A percentile compares a stretch with the other conserved stretches of the same genome.
phyloP scores from a whole-genome alignment of 2,888 invertebrate species.

The Ptilodon capucinus region DNA sequence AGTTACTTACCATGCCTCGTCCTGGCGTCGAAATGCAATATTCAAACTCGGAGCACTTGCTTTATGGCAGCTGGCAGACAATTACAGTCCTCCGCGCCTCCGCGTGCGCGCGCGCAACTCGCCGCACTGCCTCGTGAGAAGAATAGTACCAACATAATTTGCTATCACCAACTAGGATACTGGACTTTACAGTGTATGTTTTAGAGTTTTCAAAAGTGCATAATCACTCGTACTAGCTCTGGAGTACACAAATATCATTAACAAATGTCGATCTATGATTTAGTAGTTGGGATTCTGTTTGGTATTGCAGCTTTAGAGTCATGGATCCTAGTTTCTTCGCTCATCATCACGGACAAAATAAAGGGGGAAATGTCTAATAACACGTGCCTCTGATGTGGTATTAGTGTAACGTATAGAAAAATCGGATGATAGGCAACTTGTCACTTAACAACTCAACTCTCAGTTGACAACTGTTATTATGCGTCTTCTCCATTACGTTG shows the following conservation, averaged over 20 bases:
- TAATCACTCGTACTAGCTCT: background rate
- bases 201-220: background rate
- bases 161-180: background rate
- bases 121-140: conserved; percentile 4
- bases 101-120: conserved; percentile 21
- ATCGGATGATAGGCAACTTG: no score
- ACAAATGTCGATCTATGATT: conserved; percentile 40
- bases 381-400: no score
- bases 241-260: conserved; percentile 52
- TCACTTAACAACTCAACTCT: no score
- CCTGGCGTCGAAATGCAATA: conserved; percentile 30
- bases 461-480: no score
- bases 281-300: conserved; percentile 10
- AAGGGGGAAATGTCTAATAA: no score
- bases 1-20: conserved; percentile 8
- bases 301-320: background rate
- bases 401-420: no score
- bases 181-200: background rate
- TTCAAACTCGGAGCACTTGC: conserved; percentile 46
- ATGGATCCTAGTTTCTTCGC: background rate
- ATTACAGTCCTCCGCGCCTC: conserved; percentile 49
- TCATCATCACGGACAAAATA: no score
- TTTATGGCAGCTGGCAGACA: conserved; percentile 51
- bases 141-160: background rate
- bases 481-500: no score